A percentile compares a stretch with the other conserved stretches of the same genome.
These are phyloP conservation scores for Drosophila phalerata DNA, from an alignment of 2,888 invertebrate species.

Conservation along the genomic window DNA sequence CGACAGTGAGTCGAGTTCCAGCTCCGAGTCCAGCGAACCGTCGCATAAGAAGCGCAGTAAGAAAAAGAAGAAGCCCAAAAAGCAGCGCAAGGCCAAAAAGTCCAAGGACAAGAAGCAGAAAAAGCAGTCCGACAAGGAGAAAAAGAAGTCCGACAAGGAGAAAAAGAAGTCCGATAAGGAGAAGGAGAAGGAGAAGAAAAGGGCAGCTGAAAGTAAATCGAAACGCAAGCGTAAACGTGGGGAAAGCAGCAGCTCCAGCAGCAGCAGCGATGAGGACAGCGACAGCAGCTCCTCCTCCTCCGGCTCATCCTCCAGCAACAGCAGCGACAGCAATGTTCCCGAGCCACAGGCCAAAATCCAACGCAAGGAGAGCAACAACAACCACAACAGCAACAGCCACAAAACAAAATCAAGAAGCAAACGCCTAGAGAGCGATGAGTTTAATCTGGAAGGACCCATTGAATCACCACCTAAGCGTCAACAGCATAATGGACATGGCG, in stretches of 20 bases:
- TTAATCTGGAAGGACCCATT: conserved; percentile 63
- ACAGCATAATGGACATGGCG: conserved; percentile 56
- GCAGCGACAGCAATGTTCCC: conserved; percentile 51
- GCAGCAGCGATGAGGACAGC: conserved; percentile 37
- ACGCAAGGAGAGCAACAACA: conserved; percentile 35
- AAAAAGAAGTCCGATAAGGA: conserved; percentile 44
- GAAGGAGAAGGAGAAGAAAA: conserved; percentile 50
- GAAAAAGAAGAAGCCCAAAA: conserved; percentile 56
- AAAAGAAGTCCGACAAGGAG: conserved; percentile 39
- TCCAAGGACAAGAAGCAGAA: conserved; percentile 39
- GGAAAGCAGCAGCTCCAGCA: conserved; percentile 52
- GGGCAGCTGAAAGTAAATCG: conserved; percentile 57
- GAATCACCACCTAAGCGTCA: conserved; percentile 19
- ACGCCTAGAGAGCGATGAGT: conserved; percentile 58
- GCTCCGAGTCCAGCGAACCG: conserved; percentile 52
- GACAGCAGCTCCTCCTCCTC: conserved; percentile 42
- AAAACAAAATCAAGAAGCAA: conserved; percentile 32
- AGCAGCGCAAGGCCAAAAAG: conserved; percentile 42
- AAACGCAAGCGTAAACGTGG: conserved; percentile 49
- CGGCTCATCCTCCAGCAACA: conserved; percentile 48
- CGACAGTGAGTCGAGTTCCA: conserved; percentile 64
- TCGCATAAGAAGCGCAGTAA: conserved; percentile 49
- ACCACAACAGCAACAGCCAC: conserved; percentile 4
- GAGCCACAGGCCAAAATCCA: conserved; percentile 47
- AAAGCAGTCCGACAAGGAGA: conserved; percentile 35